phyloP scores from a whole-genome alignment of 1,140 invertebrate genomes.

The Drosophila persimilis region DNA sequence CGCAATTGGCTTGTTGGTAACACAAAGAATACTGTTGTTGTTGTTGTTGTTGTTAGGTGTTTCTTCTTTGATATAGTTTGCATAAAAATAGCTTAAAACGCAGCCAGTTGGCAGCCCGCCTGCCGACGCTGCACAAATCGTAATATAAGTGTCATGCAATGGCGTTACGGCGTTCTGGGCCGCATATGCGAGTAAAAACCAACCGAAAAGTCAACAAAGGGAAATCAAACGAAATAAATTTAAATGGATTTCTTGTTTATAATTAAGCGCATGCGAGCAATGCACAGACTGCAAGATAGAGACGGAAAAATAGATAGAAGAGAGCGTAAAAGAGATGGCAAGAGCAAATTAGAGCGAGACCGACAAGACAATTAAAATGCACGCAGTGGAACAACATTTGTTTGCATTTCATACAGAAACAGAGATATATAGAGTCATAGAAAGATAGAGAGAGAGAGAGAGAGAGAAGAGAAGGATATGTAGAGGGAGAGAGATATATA shows the following conservation, averaged over 20 bases:
- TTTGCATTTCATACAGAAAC: constrained; percentile 28
- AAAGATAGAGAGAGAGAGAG: constrained; percentile 2
- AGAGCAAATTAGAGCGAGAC: constrained; percentile 27
- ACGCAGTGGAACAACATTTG: constrained; percentile 41
- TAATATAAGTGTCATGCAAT: constrained; percentile 42
- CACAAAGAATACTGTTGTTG: constrained; percentile 21
- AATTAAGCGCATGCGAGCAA: constrained; percentile 75
- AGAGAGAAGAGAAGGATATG: not conserved
- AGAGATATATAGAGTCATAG: not conserved
- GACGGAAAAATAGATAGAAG: constrained; percentile 1
- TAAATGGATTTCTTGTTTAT: constrained; percentile 39
- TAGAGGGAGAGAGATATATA: constrained; percentile 6
- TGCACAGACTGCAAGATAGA: constrained; percentile 40
- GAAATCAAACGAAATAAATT: constrained; percentile 32
- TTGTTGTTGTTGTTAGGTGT: constrained; percentile 6
- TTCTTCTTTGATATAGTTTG: constrained; percentile 18
- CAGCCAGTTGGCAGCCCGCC: constrained; percentile 11
- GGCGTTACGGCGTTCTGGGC: constrained; percentile 24
- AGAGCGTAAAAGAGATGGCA: constrained; percentile 28
- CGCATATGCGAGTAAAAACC: constrained; percentile 27
- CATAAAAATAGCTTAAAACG: constrained; percentile 5
- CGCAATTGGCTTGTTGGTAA: constrained; percentile 30
- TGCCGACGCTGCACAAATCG: constrained; percentile 8
- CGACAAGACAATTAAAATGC: constrained; percentile 54
- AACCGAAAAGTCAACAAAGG: constrained; percentile 25